phyloP scores from a whole-genome alignment of 2,113 vertebrate genomes.

The Siniperca knerii region DNA sequence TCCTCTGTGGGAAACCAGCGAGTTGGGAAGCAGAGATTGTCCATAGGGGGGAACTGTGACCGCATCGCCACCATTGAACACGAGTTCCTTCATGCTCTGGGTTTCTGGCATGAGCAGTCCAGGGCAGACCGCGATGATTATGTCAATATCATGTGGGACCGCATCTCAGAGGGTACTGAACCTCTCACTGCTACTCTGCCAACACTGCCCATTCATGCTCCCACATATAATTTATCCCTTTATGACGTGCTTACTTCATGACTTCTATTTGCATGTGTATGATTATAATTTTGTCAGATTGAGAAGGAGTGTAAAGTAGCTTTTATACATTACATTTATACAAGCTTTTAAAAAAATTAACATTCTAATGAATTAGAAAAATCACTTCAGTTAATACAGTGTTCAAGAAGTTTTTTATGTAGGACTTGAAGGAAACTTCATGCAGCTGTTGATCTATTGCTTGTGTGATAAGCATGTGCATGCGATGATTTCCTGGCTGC shows the following conservation, averaged over 20 bases:
- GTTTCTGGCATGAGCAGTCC: constrained; percentile 96
- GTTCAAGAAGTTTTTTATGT: neutral
- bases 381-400: neutral
- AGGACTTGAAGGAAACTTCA: neutral
- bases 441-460: constrained; percentile 2
- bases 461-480: constrained; percentile 10
- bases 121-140: constrained; percentile 92
- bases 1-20: constrained; percentile 89
- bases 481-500: neutral
- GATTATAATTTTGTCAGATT: neutral
- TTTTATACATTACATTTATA: neutral
- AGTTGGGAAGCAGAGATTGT: constrained; percentile 87
- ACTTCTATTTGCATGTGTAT: neutral
- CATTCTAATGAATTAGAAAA: neutral
- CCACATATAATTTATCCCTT: neutral
- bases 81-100: constrained; percentile 92
- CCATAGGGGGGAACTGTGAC: constrained; percentile 90
- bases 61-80: constrained; percentile 89
- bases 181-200: neutral
- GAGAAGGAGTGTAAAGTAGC: neutral
- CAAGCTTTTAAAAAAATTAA: neutral
- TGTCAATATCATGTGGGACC: constrained; percentile 88
- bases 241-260: neutral
- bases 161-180: constrained; percentile 86
- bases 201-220: neutral